A percentile compares a stretch with the other conserved stretches of the same genome.
Evolutionary conservation across 2,888 invertebrate species (phyloP).

Genomic region (Andrena fulva): DNA sequence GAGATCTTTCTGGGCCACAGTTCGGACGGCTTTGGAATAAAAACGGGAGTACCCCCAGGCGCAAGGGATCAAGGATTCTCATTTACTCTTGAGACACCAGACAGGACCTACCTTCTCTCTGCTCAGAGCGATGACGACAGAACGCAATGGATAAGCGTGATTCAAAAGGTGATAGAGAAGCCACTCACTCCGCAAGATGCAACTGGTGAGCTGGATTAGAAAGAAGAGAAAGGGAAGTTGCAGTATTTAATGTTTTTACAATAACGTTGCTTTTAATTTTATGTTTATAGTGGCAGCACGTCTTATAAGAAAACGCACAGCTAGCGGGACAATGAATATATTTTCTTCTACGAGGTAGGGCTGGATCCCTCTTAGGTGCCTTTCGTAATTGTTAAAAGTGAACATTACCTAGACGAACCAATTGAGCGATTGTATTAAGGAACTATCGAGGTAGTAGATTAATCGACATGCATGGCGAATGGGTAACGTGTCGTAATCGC

Average conservation of each 20-base stretch:
- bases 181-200: constrained; percentile 93
- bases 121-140: constrained; percentile 92
- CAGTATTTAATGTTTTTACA: background rate
- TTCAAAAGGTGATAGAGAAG: constrained; percentile 90
- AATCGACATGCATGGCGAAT: constrained; percentile 49
- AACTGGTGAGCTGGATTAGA: constrained; percentile 86
- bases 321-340: constrained; percentile 91
- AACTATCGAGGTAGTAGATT: constrained; percentile 54
- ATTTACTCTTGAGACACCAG: constrained; percentile 93
- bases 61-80: constrained; percentile 92
- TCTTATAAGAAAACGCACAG: constrained; percentile 90
- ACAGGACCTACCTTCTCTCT: constrained; percentile 91
- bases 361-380: constrained; percentile 78
- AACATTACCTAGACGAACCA: constrained; percentile 68
- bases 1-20: constrained; percentile 94
- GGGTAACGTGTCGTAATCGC: constrained; percentile 45
- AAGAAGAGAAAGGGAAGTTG: background rate
- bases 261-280: constrained; percentile 30
- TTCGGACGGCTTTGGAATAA: constrained; percentile 91
- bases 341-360: constrained; percentile 90
- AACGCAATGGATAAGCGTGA: constrained; percentile 92
- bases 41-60: constrained; percentile 88
- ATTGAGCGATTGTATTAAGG: constrained; percentile 61
- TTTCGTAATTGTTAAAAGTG: constrained; percentile 72
- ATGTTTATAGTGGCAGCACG: constrained; percentile 89